phyloP scores from a whole-genome alignment of 2,113 vertebrate genomes.

The Xiphophorus maculatus region DNA sequence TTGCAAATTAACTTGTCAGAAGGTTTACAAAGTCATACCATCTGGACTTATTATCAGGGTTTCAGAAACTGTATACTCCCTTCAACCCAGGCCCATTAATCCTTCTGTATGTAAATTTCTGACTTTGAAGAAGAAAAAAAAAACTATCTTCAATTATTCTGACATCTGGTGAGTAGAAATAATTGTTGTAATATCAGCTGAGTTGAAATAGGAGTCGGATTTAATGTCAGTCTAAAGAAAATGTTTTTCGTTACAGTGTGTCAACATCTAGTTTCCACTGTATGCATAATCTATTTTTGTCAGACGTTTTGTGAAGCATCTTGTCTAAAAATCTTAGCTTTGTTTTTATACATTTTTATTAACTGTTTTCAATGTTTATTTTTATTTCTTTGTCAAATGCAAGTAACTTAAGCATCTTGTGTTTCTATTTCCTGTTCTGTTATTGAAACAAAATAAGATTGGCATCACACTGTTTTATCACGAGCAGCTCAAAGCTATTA shows the following conservation, averaged over 20 bases:
- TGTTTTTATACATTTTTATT: neutral
- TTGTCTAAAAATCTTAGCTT: neutral
- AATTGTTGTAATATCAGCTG: neutral
- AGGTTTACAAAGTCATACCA: too few species aligned
- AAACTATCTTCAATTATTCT: neutral
- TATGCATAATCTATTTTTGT: neutral
- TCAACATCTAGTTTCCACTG: neutral
- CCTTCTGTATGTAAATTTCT: too few species aligned
- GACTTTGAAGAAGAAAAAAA: too few species aligned
- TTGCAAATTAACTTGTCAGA: too few species aligned
- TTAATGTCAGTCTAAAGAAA: neutral
- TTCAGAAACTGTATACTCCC: too few species aligned
- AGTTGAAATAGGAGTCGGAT: neutral
- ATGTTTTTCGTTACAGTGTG: neutral
- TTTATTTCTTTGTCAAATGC: neutral
- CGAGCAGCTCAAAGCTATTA: neutral
- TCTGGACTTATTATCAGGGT: too few species aligned
- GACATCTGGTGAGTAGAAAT: neutral
- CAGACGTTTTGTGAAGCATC: neutral
- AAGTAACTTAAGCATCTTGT: neutral
- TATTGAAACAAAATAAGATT: neutral
- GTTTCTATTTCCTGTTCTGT: neutral
- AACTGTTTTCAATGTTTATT: neutral
- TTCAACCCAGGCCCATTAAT: too few species aligned
- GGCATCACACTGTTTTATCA: neutral